phyloP scores from a whole-genome alignment of 2,797 vertebrate species.

The Acanthurus leucopareius region DNA sequence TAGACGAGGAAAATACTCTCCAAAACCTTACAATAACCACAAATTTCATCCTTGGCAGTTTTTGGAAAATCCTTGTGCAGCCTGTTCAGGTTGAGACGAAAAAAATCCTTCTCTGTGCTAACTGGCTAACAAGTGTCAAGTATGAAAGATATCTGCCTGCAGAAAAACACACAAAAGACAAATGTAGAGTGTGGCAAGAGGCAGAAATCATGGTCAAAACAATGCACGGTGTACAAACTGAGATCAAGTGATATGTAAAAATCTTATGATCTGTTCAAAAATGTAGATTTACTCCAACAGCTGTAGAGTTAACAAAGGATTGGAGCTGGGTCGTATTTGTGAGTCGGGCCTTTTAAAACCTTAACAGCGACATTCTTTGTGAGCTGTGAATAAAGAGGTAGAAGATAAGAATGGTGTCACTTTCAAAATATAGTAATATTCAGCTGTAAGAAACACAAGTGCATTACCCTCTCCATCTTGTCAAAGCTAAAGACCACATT shows the following conservation, averaged over 20 bases:
- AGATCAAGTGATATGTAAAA: slow-evolving; percentile 33
- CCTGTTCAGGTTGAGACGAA: slow-evolving; percentile 19
- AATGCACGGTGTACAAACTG: slow-evolving; percentile 27
- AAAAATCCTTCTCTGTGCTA: not conserved
- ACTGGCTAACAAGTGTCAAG: slow-evolving; percentile 14
- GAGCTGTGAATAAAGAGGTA: slow-evolving; percentile 13
- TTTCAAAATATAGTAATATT: slow-evolving; percentile 49
- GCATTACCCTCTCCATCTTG: slow-evolving; percentile 69
- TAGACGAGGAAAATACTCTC: not conserved
- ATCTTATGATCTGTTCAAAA: slow-evolving; percentile 34
- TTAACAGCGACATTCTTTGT: slow-evolving; percentile 25
- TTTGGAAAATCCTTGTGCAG: slow-evolving; percentile 17
- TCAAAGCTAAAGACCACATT: slow-evolving; percentile 71
- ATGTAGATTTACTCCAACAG: slow-evolving; percentile 11
- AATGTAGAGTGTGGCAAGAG: not conserved
- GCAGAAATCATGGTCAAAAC: slow-evolving; percentile 12
- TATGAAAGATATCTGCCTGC: slow-evolving; percentile 2
- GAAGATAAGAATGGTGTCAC: slow-evolving; percentile 51
- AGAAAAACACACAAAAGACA: slow-evolving; percentile 1
- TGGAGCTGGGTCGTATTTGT: slow-evolving; percentile 10
- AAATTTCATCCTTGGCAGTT: slow-evolving; percentile 11
- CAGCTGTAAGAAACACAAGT: slow-evolving; percentile 53
- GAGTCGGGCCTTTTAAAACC: slow-evolving; percentile 19
- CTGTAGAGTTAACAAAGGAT: slow-evolving; percentile 4
- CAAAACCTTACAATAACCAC: slow-evolving; percentile 7